Evolutionary conservation across 2,113 vertebrate genomes (phyloP).

Genomic region (Proteles cristata): DNA sequence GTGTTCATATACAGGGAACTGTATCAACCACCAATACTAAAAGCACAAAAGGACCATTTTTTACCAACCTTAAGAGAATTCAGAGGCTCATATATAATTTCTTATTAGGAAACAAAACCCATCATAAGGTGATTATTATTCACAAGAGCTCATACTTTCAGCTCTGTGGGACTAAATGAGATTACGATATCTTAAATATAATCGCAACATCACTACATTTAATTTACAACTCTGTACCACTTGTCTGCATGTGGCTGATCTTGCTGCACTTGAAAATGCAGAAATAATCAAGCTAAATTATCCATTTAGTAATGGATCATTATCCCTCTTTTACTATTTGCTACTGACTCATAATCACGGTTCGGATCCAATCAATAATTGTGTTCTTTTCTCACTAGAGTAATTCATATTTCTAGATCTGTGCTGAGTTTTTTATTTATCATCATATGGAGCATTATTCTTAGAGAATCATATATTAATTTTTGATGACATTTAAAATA

Average conservation of each 20-base stretch:
- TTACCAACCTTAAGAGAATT: neutral
- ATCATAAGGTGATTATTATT: slow-evolving; percentile 33
- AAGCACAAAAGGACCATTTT: neutral
- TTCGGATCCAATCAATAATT: slow-evolving; percentile 64
- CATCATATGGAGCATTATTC: neutral
- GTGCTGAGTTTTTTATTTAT: slow-evolving; percentile 40
- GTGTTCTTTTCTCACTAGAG: slow-evolving; percentile 41
- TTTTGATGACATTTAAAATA: slow-evolving; percentile 43
- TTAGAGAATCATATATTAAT: neutral
- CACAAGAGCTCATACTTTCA: neutral
- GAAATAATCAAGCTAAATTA: slow-evolving; percentile 73
- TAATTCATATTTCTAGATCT: slow-evolving; percentile 58
- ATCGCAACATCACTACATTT: slow-evolving; percentile 43
- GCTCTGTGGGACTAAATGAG: slow-evolving; percentile 24
- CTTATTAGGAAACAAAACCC: neutral
- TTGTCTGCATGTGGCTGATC: slow-evolving; percentile 57
- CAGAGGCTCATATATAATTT: neutral
- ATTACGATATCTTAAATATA: slow-evolving; percentile 56
- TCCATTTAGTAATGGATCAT: slow-evolving; percentile 69
- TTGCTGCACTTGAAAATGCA: slow-evolving; percentile 56
- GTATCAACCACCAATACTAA: neutral
- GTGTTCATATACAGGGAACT: fast-evolving
- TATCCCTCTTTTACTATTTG: slow-evolving; percentile 61
- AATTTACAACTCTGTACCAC: slow-evolving; percentile 45
- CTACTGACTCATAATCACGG: slow-evolving; percentile 67